These are phyloP conservation scores for Acromyrmex charruanus DNA, from an alignment of 1,140 invertebrate species.

Conservation along the genomic window DNA sequence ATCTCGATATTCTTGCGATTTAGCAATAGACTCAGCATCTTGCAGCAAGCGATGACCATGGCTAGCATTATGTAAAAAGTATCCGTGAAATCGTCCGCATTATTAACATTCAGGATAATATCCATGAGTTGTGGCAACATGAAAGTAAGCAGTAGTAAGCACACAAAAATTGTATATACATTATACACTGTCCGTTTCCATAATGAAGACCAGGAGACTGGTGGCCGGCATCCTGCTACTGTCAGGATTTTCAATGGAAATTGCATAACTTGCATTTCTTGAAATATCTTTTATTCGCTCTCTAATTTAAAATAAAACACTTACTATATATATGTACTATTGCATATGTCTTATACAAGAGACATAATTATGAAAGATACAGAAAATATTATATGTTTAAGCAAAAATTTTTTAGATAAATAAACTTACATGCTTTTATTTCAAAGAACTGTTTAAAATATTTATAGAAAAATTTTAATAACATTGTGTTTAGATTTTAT, in stretches of 20 bases:
- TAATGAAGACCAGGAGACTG: slow-evolving; percentile 28
- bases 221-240: slow-evolving; percentile 41
- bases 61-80: slow-evolving; percentile 66
- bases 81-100: slow-evolving; percentile 58
- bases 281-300: not conserved
- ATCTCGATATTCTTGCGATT: slow-evolving; percentile 54
- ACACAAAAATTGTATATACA: not conserved
- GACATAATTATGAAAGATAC: no score
- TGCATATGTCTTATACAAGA: no score
- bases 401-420: no score
- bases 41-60: slow-evolving; percentile 34
- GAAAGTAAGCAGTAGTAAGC: slow-evolving; percentile 33
- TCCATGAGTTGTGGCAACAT: slow-evolving; percentile 58
- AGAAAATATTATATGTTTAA: no score
- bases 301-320: not conserved
- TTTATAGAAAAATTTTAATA: no score
- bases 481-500: no score
- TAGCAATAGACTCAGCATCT: slow-evolving; percentile 46
- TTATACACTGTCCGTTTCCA: slow-evolving; percentile 36
- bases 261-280: slow-evolving; percentile 41
- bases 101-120: slow-evolving; percentile 44
- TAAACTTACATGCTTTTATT: no score
- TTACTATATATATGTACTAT: not conserved
- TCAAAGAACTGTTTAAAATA: no score
- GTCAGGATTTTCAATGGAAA: slow-evolving; percentile 60